Conservation (phyloP, 1,140 invertebrate species). For the Steinernema feltiae region DNA sequence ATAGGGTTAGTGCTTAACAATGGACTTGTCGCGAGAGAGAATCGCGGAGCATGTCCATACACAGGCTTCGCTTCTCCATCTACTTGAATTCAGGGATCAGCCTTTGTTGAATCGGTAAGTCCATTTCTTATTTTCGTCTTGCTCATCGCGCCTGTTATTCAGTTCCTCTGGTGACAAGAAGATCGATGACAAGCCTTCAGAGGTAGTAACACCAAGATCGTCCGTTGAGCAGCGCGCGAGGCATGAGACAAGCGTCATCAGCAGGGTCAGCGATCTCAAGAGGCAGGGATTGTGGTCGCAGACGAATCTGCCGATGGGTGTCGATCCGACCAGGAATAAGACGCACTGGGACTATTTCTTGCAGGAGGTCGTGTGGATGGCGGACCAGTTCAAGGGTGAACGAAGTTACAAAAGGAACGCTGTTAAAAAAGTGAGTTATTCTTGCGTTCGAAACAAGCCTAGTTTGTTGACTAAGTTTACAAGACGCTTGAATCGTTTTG, state of each 20-base stretch:
- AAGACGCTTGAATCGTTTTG: too few relatives aligned
- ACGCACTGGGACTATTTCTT: conserved; percentile 92
- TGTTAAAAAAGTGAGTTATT: conserved; percentile 73
- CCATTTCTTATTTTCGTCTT: too few relatives aligned
- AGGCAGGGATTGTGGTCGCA: conserved; percentile 44
- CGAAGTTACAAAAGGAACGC: conserved; percentile 92
- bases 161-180: too few relatives aligned
- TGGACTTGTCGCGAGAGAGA: too few relatives aligned
- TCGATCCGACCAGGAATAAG: conserved; percentile 49
- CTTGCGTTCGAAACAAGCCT: background rate
- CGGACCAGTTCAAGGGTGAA: conserved; percentile 92
- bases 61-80: too few relatives aligned
- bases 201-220: background rate
- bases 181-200: too few relatives aligned
- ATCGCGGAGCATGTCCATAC: too few relatives aligned
- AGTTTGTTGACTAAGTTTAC: too few relatives aligned
- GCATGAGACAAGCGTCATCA: conserved; percentile 25
- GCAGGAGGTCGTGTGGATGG: conserved; percentile 97
- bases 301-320: conserved; percentile 45
- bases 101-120: too few relatives aligned
- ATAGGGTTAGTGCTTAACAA: too few relatives aligned
- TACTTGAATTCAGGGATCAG: too few relatives aligned
- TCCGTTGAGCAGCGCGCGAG: background rate
- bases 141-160: too few relatives aligned
- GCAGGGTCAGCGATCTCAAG: conserved; percentile 37